Percentiles rank a stretch among this genome's conserved stretches.
Conservation (phyloP, 1,140 invertebrate species). For the Caenorhabditis inopinata region DNA sequence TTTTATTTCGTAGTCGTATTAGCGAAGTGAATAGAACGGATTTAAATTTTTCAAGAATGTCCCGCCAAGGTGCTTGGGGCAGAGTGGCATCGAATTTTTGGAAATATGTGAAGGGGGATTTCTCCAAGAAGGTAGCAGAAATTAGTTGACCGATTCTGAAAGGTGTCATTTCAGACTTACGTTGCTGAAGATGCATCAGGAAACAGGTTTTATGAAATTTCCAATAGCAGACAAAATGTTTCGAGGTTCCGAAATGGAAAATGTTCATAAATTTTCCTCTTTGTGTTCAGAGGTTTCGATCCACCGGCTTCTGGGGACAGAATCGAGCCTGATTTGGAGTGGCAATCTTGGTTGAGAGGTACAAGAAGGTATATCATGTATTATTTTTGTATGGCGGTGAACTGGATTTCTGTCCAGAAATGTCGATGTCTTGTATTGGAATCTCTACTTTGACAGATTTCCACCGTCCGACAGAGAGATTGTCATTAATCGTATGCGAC, state of each 20-base stretch:
- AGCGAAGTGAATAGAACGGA: no score
- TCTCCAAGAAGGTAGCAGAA: slow-evolving; percentile 40
- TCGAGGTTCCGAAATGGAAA: background rate
- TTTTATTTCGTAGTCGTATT: no score
- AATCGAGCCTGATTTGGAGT: slow-evolving; percentile 51
- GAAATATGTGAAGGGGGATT: slow-evolving; percentile 41
- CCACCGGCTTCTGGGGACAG: slow-evolving; percentile 26
- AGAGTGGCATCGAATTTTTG: slow-evolving; percentile 37
- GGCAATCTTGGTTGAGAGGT: slow-evolving; percentile 56
- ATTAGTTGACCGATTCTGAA: no score
- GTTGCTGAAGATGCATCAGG: slow-evolving; percentile 33
- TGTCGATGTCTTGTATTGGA: slow-evolving; percentile 4
- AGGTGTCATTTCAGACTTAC: background rate
- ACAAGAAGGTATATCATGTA: slow-evolving; percentile 31
- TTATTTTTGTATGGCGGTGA: background rate
- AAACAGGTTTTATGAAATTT: slow-evolving; percentile 41
- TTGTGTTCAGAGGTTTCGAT: slow-evolving; percentile 56
- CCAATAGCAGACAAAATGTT: slow-evolving; percentile 44
- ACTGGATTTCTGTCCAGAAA: background rate
- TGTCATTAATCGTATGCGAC: slow-evolving; percentile 48
- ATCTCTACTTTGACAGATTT: slow-evolving; percentile 46
- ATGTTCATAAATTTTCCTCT: background rate
- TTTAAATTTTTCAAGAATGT: slow-evolving; percentile 14
- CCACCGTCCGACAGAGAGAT: slow-evolving; percentile 57
- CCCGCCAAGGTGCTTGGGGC: slow-evolving; percentile 43